Evolutionary conservation across 1,140 invertebrate species (phyloP), one percentile per base, ranked within the genome.

Genomic region (Argopecten irradians): DNA sequence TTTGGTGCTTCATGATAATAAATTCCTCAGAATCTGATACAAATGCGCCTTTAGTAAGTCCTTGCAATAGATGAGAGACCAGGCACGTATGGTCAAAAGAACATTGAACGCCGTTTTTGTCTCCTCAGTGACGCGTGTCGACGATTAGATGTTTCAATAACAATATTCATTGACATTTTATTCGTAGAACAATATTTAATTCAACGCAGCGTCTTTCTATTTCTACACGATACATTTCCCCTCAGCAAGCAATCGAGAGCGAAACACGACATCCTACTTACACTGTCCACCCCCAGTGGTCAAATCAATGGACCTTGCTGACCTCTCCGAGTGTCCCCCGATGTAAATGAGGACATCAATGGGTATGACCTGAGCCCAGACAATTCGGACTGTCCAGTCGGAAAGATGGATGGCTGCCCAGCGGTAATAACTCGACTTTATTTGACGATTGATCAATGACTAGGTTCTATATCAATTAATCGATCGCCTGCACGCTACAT

Each of bases 291-390:
- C 55, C 13, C 55, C 5, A 28, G n/a, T n/a, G 55, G 55, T 71
- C 55, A 71, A 71, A 71, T 71, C 55, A 28, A 71, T 71, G 55
- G 55, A n/a, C 55, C n/a, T 71, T 16, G 22, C 55, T 71, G 55
- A 71, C 55, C 55, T n/a, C 55, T 71, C 0, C 22, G 8, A 71
- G 22, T 71, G 55, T 71, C 55, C 55, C 55, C 55, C 5, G 5
- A 71, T 71, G 55, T 71, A 71, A 71, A 71, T 71, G 55, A 71
- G 55, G 55, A 71, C 55, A n/a, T 71, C 55, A 71, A 71, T 71
- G 55, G 55, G n/a, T n/a, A 1, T 71, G 55, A 71, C 55, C 55
- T 71, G 55, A 71, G 55, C 55, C 55, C 22, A 71, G 55, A 71
- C 55, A 71, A 71, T 71, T 71, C 55, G 55, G 55, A 71, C 55